Percentiles rank a stretch among this genome's conserved stretches.
Evolutionary conservation across 2,888 invertebrate species (phyloP).

Genomic region (Aphelenchoides bicaudatus): DNA sequence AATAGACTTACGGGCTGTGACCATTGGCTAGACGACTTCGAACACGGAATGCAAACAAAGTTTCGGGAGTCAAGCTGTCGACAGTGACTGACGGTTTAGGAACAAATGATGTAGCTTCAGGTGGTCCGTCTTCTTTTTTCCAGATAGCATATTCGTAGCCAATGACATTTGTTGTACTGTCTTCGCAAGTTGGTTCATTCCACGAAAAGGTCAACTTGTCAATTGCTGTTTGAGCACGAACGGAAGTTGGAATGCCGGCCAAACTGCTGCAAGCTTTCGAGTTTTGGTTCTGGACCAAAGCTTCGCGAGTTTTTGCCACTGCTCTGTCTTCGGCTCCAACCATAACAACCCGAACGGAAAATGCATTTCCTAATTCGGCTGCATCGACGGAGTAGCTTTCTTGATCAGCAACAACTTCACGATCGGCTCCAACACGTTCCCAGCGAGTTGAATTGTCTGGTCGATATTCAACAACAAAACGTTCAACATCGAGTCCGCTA

Average conservation of each 20-base stretch:
- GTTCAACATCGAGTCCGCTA: constrained; percentile 32
- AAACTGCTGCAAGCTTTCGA: constrained; percentile 49
- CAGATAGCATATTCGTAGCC: constrained; percentile 56
- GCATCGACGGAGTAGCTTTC: constrained; percentile 42
- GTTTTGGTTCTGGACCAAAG: constrained; percentile 42
- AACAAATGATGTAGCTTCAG: constrained; percentile 49
- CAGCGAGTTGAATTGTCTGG: constrained; percentile 55
- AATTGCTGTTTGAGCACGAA: constrained; percentile 26
- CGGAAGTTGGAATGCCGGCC: constrained; percentile 46
- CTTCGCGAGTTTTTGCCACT: constrained; percentile 53
- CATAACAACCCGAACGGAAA: constrained; percentile 49
- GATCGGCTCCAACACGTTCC: constrained; percentile 32
- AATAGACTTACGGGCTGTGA: constrained; percentile 57
- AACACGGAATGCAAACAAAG: constrained; percentile 47
- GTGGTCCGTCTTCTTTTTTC: constrained; percentile 34
- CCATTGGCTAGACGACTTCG: constrained; percentile 56
- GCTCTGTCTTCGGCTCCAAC: constrained; percentile 41
- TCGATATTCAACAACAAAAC: constrained; percentile 57
- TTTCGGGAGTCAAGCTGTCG: constrained; percentile 39
- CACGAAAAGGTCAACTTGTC: constrained; percentile 37
- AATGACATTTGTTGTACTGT: constrained; percentile 50
- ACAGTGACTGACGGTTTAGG: constrained; percentile 42
- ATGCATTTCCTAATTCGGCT: constrained; percentile 42
- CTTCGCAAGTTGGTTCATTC: constrained; percentile 51
- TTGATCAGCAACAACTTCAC: constrained; percentile 26